Percentiles rank a stretch among this genome's conserved stretches.
Evolutionary conservation across 2,888 invertebrate species (phyloP).

Genomic region (Xestia sexstrigata): DNA sequence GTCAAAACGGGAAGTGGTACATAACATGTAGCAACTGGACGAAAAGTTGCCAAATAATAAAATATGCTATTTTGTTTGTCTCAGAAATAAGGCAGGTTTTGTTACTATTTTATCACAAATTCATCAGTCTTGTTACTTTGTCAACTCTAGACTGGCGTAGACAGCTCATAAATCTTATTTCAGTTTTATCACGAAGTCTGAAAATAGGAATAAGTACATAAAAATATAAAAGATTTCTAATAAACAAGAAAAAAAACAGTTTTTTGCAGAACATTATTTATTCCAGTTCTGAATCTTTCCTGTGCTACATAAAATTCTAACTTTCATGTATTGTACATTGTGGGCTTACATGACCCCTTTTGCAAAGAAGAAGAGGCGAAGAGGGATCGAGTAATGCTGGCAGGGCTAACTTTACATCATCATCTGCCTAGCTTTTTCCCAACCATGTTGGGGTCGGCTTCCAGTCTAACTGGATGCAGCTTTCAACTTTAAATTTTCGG

Average conservation of each 20-base stretch:
- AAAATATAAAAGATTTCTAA: background rate
- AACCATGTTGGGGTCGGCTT: background rate
- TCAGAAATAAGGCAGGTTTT: constrained; percentile 7
- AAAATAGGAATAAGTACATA: background rate
- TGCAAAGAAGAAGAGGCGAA: background rate
- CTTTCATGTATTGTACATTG: background rate
- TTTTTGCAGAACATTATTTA: background rate
- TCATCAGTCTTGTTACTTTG: constrained; percentile 13
- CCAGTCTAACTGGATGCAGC: background rate
- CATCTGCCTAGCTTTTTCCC: background rate
- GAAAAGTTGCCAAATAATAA: constrained; percentile 5
- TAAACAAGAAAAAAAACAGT: background rate
- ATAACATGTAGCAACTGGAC: background rate
- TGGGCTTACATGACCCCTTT: background rate
- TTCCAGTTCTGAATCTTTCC: background rate
- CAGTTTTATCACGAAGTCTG: constrained; percentile 12
- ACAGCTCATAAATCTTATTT: constrained; percentile 30
- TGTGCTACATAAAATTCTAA: background rate
- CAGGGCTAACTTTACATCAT: background rate
- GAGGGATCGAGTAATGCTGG: background rate
- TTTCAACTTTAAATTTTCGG: background rate
- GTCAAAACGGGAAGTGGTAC: background rate
- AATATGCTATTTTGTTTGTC: constrained; percentile 17
- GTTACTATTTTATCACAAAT: constrained; percentile 19
- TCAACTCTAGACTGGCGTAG: background rate